phyloP scores from a whole-genome alignment of 2,888 invertebrate species.

The Helleia helle region DNA sequence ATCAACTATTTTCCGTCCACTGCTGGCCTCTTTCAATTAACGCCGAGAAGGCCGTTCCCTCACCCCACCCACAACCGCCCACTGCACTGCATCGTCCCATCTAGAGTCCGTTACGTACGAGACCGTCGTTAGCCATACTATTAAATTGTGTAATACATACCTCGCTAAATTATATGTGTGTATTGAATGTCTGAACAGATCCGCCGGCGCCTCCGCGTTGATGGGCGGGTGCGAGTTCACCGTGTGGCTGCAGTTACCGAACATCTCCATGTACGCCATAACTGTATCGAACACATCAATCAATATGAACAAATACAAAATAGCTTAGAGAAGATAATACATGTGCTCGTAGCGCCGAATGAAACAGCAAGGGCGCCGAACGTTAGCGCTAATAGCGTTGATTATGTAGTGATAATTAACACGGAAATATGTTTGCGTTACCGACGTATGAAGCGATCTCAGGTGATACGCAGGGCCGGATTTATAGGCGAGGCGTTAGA shows the following conservation, averaged over 20 bases:
- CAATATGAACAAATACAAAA: conserved; percentile 13
- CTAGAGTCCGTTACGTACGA: too few species aligned
- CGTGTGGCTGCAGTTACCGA: conserved; percentile 87
- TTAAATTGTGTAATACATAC: conserved; percentile 29
- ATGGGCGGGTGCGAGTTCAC: conserved; percentile 55
- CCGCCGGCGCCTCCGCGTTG: conserved; percentile 76
- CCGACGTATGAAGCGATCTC: conserved; percentile 25
- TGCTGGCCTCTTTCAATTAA: too few species aligned
- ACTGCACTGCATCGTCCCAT: too few species aligned
- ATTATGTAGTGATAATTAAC: conserved; percentile 52
- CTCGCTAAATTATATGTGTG: conserved; percentile 81
- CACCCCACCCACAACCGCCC: too few species aligned
- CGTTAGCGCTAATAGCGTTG: conserved; percentile 50
- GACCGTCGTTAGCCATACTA: too few species aligned
- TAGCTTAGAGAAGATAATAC: conserved; percentile 22
- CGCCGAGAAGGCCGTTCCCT: too few species aligned
- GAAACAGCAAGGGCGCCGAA: conserved; percentile 44
- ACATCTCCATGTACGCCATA: conserved; percentile 97
- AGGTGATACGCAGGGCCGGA: too few species aligned
- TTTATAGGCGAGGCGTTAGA: too few species aligned
- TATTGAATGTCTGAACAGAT: conserved; percentile 90
- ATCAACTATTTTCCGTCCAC: too few species aligned
- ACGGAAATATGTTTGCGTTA: conserved; percentile 40
- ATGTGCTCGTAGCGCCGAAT: conserved; percentile 32
- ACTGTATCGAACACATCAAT: conserved; percentile 68